A percentile compares a stretch with the other conserved stretches of the same genome.
Conservation (phyloP, 2,113 vertebrate genomes). For the Archocentrus centrarchus region DNA sequence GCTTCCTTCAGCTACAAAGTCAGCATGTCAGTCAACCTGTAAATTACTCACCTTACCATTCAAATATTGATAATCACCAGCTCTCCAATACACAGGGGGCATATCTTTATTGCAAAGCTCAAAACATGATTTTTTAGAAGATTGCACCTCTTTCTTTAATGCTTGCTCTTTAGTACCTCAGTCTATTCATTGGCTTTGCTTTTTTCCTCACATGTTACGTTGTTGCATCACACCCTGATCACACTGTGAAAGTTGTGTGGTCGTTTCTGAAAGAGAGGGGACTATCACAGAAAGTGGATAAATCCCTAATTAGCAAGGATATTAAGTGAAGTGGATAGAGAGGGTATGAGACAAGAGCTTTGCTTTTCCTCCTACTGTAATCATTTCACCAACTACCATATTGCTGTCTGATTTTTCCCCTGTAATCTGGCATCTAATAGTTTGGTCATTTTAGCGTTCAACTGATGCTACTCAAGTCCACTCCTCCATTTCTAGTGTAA, state of each 20-base stretch:
- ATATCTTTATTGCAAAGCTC: constrained; percentile 16
- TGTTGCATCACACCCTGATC: constrained; percentile 53
- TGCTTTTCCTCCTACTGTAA: neutral
- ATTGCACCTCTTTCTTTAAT: constrained; percentile 49
- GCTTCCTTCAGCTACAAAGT: constrained; percentile 46
- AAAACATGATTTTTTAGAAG: neutral
- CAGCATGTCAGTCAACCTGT: constrained; percentile 69
- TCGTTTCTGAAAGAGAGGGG: neutral
- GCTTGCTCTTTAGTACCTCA: constrained; percentile 5
- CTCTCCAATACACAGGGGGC: constrained; percentile 40
- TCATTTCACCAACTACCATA: neutral
- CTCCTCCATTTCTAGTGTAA: neutral
- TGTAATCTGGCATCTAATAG: neutral
- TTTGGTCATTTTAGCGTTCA: neutral
- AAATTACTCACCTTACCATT: constrained; percentile 72
- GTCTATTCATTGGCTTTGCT: constrained; percentile 11
- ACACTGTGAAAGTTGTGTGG: constrained; percentile 7
- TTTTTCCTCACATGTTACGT: constrained; percentile 34
- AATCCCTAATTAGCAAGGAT: neutral
- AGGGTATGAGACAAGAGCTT: neutral
- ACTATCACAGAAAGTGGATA: neutral
- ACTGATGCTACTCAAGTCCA: neutral
- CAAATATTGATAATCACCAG: constrained; percentile 79
- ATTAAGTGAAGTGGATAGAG: neutral
- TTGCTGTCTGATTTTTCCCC: neutral